phyloP scores from a whole-genome alignment of 1,140 invertebrate species.

The Eupristina koningsbergeri region DNA sequence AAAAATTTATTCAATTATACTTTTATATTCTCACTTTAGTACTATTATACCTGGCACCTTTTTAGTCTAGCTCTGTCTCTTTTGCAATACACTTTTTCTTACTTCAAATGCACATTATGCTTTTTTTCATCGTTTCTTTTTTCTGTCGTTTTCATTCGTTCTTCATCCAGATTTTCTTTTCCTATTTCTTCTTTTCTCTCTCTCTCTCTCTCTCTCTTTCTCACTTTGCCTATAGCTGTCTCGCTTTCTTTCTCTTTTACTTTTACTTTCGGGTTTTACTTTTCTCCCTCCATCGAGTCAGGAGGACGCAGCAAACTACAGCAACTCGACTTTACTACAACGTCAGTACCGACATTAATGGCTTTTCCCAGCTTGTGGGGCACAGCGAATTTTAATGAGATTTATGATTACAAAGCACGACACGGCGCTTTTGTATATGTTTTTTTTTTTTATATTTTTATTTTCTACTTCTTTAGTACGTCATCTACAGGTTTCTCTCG shows the following conservation, averaged over 20 bases:
- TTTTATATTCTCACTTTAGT: background rate
- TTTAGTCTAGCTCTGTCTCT: background rate
- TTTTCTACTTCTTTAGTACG: background rate
- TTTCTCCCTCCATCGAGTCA: slow-evolving; percentile 28
- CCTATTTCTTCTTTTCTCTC: background rate
- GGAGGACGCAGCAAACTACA: slow-evolving; percentile 3
- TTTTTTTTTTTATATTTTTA: too few species aligned
- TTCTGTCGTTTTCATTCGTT: slow-evolving; percentile 1
- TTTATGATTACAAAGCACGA: slow-evolving; percentile 66
- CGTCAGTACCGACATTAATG: slow-evolving; percentile 60
- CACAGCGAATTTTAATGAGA: slow-evolving; percentile 68
- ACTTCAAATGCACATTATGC: too few species aligned
- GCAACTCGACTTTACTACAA: background rate
- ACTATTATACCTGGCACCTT: background rate
- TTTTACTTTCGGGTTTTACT: background rate
- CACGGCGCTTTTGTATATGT: slow-evolving; percentile 25
- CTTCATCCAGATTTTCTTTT: background rate
- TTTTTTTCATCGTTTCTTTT: background rate
- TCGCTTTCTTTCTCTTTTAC: background rate
- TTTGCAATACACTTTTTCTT: background rate
- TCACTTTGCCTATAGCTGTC: background rate
- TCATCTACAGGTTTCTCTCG: slow-evolving; percentile 9
- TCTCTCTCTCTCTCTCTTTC: slow-evolving; percentile 2
- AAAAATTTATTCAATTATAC: background rate
- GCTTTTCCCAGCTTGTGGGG: slow-evolving; percentile 56